Evolutionary conservation across 2,113 vertebrate species (phyloP), one percentile per base, ranked within the genome.

Genomic region (Oncorhynchus tshawytscha): DNA sequence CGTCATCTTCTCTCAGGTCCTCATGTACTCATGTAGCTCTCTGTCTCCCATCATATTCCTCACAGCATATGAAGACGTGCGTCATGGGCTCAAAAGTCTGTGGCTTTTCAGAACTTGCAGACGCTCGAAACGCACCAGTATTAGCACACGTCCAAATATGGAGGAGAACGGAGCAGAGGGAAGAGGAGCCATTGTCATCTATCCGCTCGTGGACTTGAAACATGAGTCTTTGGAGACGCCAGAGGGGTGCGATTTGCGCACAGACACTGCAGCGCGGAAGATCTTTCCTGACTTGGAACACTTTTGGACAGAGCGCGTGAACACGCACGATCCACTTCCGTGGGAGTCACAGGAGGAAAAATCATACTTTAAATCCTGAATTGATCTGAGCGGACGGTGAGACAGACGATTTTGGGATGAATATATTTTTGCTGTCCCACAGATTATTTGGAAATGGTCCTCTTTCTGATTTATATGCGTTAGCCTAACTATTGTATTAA

Each of bases 271-370:
- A 15, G 66, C 59, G 7, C 78, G 78, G 1, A 93, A 89, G 77
- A 77, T 90, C 45, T 89, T 95, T 70, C 91, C 88, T 0, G 92
- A 95, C 9, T 91, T 95, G 13, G 92, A 94, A 83, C 92, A 94
- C 29, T 93, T 96, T 39, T 94, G 94, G 94, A 94, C 91, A 31
- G 92, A 93, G 49, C 89, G 94, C 75, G 84, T 92, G 64, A 91
- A 91, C 57, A 92, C 92, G 13, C 90, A 86, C 60, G 93, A 89
- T 80, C 94, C 94, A 0, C 78, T 95, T 27, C 94, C 94, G 0
- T 95, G 94, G 94, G 94, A 95, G 15, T 15, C 15, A 74, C 84
- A 80, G 74, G 86, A 92, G 67, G 85, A 91, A 64, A 90, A 93
- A 67, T 57, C n/a, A 90, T 91, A 89, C 65, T 88, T 73, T 88